Evolutionary conservation across 1,140 invertebrate genomes (phyloP).

Genomic region (Anagrus nilaparvatae): DNA sequence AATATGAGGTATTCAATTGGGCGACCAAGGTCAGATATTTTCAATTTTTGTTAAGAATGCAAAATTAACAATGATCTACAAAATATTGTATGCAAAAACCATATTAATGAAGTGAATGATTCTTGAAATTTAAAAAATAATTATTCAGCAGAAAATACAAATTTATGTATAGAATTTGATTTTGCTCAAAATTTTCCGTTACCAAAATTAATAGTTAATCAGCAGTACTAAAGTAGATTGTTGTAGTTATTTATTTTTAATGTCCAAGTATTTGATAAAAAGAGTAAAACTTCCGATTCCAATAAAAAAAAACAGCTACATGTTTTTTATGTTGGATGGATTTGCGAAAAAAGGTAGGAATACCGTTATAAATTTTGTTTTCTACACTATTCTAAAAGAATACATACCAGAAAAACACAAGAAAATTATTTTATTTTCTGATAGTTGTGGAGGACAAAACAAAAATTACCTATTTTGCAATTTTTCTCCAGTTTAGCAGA

Average conservation of each 20-base stretch:
- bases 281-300: no score
- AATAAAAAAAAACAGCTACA: no score
- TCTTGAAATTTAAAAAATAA: background rate
- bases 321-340: conserved; percentile 1
- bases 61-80: background rate
- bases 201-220: background rate
- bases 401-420: background rate
- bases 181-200: background rate
- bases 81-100: background rate
- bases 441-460: background rate
- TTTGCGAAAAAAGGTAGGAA: background rate
- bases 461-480: background rate
- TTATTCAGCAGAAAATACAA: background rate
- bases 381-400: background rate
- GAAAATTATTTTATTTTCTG: conserved; percentile 1
- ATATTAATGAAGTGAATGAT: background rate
- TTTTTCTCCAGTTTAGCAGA: background rate
- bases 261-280: no score
- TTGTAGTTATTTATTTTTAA: no score
- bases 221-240: no score
- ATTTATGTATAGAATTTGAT: background rate
- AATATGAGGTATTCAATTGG: no score
- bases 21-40: background rate
- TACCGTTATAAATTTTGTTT: background rate
- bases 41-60: background rate